Percentiles rank a stretch among this genome's conserved stretches.
Evolutionary conservation across 2,797 vertebrate genomes (phyloP).

Genomic region (Mormyrops attenuatus): DNA sequence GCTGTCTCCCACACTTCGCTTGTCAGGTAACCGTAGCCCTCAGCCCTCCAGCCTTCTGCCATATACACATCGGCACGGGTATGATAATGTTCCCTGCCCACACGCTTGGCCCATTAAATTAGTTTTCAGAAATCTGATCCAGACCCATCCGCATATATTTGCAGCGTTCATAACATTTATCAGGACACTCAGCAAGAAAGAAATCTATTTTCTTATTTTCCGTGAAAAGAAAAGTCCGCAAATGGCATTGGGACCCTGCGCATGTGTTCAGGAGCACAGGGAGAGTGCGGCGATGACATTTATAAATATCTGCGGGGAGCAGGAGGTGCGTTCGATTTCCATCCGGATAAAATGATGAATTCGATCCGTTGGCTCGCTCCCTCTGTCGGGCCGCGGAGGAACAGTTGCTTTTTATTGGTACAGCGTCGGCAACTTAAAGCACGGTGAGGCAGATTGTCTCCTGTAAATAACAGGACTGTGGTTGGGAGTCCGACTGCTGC

Average conservation of each 20-base stretch:
- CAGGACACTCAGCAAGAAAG: neutral
- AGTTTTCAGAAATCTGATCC: neutral
- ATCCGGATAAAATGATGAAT: slow-evolving; percentile 13
- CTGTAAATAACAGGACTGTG: neutral
- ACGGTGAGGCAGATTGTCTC: neutral
- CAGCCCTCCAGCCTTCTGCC: neutral
- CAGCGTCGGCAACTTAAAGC: neutral
- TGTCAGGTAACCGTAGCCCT: neutral
- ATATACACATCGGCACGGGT: slow-evolving; percentile 19
- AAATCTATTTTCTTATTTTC: neutral
- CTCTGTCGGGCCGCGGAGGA: neutral
- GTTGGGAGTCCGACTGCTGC: neutral
- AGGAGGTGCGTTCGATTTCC: neutral
- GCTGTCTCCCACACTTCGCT: neutral
- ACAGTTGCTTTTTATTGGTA: neutral
- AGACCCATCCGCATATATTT: neutral
- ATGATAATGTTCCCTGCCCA: neutral
- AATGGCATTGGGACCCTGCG: neutral
- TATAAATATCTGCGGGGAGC: slow-evolving; percentile 5
- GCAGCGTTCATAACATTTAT: neutral
- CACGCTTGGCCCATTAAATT: slow-evolving; percentile 21
- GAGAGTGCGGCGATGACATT: neutral
- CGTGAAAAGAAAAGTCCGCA: neutral
- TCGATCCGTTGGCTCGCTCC: neutral
- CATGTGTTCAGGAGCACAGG: neutral